Evolutionary conservation across 2,888 invertebrate genomes (phyloP), one percentile per base, ranked within the genome.

Genomic region (Torymus auratus): DNA sequence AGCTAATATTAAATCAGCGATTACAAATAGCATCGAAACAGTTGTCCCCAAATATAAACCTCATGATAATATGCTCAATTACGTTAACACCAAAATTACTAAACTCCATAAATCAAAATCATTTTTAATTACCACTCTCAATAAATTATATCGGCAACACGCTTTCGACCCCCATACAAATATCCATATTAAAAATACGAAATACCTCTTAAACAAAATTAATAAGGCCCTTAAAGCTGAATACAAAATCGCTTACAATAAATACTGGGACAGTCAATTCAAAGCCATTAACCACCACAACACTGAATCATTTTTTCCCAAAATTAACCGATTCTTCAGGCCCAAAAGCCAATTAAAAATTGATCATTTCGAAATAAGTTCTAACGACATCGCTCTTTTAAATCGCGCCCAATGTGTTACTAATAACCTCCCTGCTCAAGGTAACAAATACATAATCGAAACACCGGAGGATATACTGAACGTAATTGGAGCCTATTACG

Each of bases 101-200:
- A 69, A 69, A 61, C 62, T 76, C 4, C 68, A 76, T 4, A 76
- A 69, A 53, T 13, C 5, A 11, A 76, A 76, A 23, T 69, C 76
- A 0, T 61, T 17, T 12, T 7, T 76, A 13, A 53, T 76, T 41
- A 68, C 60, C 0, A 12, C 10, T 0, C 52, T 76, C 12, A 76
- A 76, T n/a, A 60, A 60, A 2, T n/a, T n/a, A n/a, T n/a, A n/a
- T n/a, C n/a, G n/a, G n/a, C n/a, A n/a, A n/a, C n/a, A n/a, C n/a
- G n/a, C n/a, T n/a, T n/a, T n/a, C n/a, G n/a, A n/a, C n/a, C n/a
- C n/a, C n/a, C n/a, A n/a, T n/a, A n/a, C 28, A 5, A 28, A 1
- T 14, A 5, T 67, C 15, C 14, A 68, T 20, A 56, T 13, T 56
- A 14, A 11, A 3, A 56, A 53, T 55, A 68, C 7, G 20, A 61